Evolutionary conservation across 2,888 invertebrate genomes (phyloP).

Genomic region (Drosophila multiciliata): DNA sequence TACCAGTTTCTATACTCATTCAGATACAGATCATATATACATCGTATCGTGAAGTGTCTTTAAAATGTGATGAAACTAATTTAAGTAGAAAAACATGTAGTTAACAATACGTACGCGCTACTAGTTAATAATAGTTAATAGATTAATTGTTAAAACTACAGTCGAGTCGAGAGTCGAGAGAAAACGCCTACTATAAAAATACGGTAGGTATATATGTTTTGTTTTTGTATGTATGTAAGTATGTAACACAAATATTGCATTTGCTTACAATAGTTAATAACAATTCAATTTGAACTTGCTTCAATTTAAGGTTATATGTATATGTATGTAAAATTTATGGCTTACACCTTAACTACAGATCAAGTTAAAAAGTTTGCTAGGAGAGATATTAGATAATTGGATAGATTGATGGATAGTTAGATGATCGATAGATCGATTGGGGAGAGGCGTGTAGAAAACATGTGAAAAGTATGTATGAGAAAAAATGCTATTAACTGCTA

Average conservation of each 20-base stretch:
- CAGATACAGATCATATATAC: conserved; percentile 49
- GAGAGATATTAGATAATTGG: conserved; percentile 9
- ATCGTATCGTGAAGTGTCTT: conserved; percentile 72
- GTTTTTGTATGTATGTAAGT: conserved; percentile 25
- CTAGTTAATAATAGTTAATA: conserved; percentile 40
- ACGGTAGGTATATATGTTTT: conserved; percentile 59
- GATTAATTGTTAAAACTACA: conserved; percentile 55
- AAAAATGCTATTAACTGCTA: conserved; percentile 72
- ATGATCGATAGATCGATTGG: conserved; percentile 21
- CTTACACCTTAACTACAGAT: conserved; percentile 23
- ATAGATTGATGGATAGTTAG: conserved; percentile 30
- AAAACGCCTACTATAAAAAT: conserved; percentile 79
- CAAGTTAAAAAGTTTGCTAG: conserved; percentile 25
- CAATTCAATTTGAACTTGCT: conserved; percentile 76
- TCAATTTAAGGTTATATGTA: conserved; percentile 28
- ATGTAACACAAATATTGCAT: conserved; percentile 74
- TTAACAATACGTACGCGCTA: conserved; percentile 71
- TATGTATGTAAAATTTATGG: conserved; percentile 20
- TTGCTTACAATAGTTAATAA: conserved; percentile 73
- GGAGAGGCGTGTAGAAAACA: conserved; percentile 31
- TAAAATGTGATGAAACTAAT: conserved; percentile 64
- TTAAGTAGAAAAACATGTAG: conserved; percentile 75
- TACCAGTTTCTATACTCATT: conserved; percentile 34
- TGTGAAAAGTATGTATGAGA: conserved; percentile 41
- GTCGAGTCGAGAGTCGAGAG: conserved; percentile 72